Evolutionary conservation across 2,113 vertebrate species (phyloP).

Genomic region (Crocuta crocuta): DNA sequence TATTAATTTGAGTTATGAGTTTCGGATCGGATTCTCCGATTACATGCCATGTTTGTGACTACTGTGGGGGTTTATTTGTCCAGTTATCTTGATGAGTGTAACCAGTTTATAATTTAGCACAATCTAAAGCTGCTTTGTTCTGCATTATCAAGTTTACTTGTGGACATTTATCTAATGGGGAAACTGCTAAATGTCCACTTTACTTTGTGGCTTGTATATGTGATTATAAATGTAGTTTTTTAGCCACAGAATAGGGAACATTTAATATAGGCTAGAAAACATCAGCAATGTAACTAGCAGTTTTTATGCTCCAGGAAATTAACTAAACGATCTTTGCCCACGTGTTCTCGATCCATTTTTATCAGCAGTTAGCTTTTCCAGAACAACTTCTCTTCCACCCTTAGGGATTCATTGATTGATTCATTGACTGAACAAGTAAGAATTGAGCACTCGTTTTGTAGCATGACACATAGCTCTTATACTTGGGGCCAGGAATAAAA

Average conservation of each 20-base stretch:
- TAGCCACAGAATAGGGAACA: background rate
- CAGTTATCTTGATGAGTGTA: conserved; percentile 4
- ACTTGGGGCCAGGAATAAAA: background rate
- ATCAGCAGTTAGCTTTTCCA: background rate
- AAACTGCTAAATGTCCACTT: conserved; percentile 29
- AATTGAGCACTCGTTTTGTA: background rate
- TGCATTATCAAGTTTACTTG: conserved; percentile 15
- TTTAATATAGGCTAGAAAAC: background rate
- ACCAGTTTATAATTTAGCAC: conserved; percentile 44
- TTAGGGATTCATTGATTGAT: conserved; percentile 21
- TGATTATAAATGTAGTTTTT: conserved; percentile 41
- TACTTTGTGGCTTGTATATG: background rate
- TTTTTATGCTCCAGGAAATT: conserved; percentile 17
- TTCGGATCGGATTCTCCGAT: conserved; percentile 25
- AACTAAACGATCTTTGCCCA: background rate
- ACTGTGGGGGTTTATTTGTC: conserved; percentile 49
- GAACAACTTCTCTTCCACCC: background rate
- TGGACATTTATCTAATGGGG: conserved; percentile 3
- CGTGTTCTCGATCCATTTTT: background rate
- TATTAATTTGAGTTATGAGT: conserved; percentile 47
- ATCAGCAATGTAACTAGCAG: conserved; percentile 14
- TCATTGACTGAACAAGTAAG: background rate
- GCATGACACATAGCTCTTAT: background rate
- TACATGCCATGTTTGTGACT: conserved; percentile 31
- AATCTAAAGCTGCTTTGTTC: background rate